Evolutionary conservation across 2,113 vertebrate genomes (phyloP), one percentile per base, ranked within the genome.

Genomic region (Seriola aureovittata): DNA sequence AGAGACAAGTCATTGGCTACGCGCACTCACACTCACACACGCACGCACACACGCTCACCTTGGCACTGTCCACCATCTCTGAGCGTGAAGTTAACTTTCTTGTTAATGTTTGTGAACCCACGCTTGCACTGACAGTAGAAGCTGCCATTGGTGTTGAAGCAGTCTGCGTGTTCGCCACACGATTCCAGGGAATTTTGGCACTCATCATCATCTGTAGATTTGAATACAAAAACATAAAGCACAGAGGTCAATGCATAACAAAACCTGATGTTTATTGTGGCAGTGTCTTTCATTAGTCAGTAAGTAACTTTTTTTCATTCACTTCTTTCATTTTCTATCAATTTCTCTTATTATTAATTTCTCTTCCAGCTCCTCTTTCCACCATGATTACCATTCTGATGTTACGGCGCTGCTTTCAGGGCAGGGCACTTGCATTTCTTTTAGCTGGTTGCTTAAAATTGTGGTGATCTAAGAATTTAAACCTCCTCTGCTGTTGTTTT

Each of bases 121-220:
- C 0, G 0, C 0, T 1, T 0, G 21, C 94, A 95, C 12, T 29
- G 3, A 68, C 94, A 95, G 66, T 65, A 36, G 77, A 12, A 92
- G 64, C 79, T 91, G 25, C 92, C 91, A 0, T 6, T 0, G 0
- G 87, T 94, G 86, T 94, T 92, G 6, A 32, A 1, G 82, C 93
- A 94, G 0, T 0, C 0, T 69, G 91, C 0, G 48, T 88, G 0
- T 0, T n/a, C 0, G 4, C 88, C 85, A 72, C 92, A 93, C 0
- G 0, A 0, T 0, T 0, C 0, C 0, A 0, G 0, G 0, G 0
- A 0, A 0, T 75, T 21, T 0, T 0, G 0, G 23, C 91, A 92
- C 32, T 93, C 93, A 48, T 93, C 0, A 0, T 0, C 0, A 50
- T 94, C 91, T 93, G 72, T 9, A 69, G 11, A 66, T 85, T 63